Evolutionary conservation across 2,888 invertebrate species (phyloP).

Genomic region (Erannis defoliaria): DNA sequence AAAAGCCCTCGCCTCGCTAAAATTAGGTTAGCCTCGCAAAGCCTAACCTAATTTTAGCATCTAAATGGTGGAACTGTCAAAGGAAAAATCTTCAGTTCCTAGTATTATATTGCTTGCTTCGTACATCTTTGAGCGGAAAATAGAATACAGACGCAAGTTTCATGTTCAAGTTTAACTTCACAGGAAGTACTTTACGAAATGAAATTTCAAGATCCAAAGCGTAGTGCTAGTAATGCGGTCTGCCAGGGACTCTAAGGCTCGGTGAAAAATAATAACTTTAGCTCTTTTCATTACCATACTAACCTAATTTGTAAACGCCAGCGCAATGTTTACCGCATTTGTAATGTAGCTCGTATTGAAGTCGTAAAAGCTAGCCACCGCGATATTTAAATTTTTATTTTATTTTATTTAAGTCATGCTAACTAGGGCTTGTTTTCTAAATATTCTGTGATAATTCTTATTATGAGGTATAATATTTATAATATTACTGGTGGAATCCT

Average conservation of each 20-base stretch:
- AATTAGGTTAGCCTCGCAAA: too few relatives aligned
- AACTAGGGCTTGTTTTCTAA: too few relatives aligned
- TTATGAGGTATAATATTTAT: too few relatives aligned
- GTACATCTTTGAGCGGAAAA: background rate
- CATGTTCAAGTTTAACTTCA: conserved; percentile 5
- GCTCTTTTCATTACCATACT: background rate
- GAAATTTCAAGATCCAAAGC: conserved; percentile 8
- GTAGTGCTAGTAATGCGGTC: conserved; percentile 5
- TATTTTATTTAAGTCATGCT: too few relatives aligned
- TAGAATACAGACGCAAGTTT: conserved; percentile 8
- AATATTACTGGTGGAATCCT: too few relatives aligned
- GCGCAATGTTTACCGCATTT: background rate
- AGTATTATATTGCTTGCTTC: background rate
- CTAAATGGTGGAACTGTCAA: background rate
- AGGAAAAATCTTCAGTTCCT: background rate
- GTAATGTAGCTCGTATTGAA: too few relatives aligned
- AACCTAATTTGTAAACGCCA: too few relatives aligned
- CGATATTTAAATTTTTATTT: too few relatives aligned
- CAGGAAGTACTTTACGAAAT: conserved; percentile 11
- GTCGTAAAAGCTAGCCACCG: too few relatives aligned
- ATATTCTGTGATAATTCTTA: too few relatives aligned
- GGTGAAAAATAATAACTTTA: background rate
- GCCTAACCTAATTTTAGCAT: too few relatives aligned
- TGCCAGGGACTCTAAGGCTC: background rate
- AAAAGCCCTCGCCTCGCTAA: too few relatives aligned